Evolutionary conservation across 2,888 invertebrate genomes (phyloP).

Genomic region (Cheiracanthium punctorium): DNA sequence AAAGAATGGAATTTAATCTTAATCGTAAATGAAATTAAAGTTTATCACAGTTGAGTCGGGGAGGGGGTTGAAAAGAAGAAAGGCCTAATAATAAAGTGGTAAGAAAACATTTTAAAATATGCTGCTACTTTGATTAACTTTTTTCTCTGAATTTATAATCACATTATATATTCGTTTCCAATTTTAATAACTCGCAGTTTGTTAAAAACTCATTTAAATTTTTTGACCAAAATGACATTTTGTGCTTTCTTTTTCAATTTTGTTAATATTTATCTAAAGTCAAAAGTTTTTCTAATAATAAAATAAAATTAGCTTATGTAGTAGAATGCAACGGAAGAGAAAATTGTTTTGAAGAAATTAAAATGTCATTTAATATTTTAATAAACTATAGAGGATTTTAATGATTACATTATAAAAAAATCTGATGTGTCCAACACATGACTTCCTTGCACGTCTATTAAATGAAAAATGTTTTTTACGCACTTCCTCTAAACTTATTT

Average conservation of each 20-base stretch:
- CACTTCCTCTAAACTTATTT: too few relatives aligned
- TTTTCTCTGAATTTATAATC: constrained; percentile 32
- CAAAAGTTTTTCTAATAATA: not conserved
- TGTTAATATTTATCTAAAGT: not conserved
- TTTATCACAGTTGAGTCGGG: constrained; percentile 43
- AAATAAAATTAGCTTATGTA: too few relatives aligned
- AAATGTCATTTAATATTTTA: too few relatives aligned
- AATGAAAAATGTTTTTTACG: too few relatives aligned
- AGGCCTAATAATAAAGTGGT: not conserved
- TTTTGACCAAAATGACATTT: constrained; percentile 39
- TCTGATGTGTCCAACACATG: too few relatives aligned
- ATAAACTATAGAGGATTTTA: too few relatives aligned
- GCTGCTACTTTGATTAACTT: constrained; percentile 15
- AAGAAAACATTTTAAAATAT: constrained; percentile 19
- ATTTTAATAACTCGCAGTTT: constrained; percentile 54
- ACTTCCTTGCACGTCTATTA: too few relatives aligned
- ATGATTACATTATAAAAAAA: too few relatives aligned
- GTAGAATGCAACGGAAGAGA: too few relatives aligned
- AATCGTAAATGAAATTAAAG: constrained; percentile 47
- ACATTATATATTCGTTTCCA: constrained; percentile 45
- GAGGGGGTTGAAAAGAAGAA: not conserved
- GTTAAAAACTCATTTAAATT: constrained; percentile 68
- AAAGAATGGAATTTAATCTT: constrained; percentile 48
- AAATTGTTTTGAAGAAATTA: too few relatives aligned
- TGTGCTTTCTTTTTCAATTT: not conserved